Conservation (phyloP, 2,888 invertebrate genomes). For the Trachelus troglodyta region DNA sequence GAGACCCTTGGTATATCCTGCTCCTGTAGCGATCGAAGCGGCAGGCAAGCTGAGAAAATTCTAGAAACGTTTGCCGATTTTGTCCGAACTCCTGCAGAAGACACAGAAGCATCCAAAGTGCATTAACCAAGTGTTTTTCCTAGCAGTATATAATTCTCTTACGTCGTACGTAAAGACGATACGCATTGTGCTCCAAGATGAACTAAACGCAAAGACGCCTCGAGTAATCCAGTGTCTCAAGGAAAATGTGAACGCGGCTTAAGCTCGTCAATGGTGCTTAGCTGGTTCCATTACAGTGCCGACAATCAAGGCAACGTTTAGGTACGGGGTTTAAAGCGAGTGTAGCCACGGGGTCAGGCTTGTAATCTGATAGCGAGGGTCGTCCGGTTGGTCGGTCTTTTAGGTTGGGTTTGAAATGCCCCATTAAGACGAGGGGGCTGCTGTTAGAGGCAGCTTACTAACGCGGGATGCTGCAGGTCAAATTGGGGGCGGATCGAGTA, state of each 20-base stretch:
- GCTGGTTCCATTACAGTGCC: not conserved
- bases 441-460: constrained; percentile 46
- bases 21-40: not conserved
- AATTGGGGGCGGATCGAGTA: not conserved
- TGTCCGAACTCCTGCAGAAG: not conserved
- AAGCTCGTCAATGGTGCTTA: constrained; percentile 1
- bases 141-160: not conserved
- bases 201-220: not conserved
- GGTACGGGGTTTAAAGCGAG: constrained; percentile 24
- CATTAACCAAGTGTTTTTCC: not conserved
- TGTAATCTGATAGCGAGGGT: constrained; percentile 47
- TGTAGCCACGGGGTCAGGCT: constrained; percentile 40
- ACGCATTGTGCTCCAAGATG: not conserved
- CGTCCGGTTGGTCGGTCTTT: constrained; percentile 43
- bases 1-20: not conserved
- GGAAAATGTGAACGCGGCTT: not conserved
- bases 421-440: constrained; percentile 44
- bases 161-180: not conserved
- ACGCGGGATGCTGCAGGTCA: constrained; percentile 26
- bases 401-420: constrained; percentile 45
- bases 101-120: not conserved
- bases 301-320: constrained; percentile 1
- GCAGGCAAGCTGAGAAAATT: not conserved
- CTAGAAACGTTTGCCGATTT: not conserved
- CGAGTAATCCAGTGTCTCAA: not conserved